These are phyloP conservation scores for Plodia interpunctella DNA, from an alignment of 1,140 invertebrate species.

Conservation along the genomic window DNA sequence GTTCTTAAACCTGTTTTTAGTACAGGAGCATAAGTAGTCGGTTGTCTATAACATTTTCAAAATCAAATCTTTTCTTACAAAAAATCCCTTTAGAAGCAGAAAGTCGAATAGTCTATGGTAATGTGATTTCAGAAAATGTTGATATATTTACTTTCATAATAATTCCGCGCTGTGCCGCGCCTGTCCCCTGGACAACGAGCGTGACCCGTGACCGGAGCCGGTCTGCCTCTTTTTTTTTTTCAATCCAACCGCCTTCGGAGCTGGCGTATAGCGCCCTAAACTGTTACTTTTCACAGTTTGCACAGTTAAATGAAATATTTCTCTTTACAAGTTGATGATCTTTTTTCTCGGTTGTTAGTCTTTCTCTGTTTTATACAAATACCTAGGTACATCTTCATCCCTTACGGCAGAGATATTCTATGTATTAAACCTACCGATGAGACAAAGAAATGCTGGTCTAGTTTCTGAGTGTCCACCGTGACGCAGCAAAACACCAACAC, in stretches of 20 bases:
- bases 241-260: background rate
- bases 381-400: too few relatives aligned
- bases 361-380: too few relatives aligned
- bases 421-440: too few relatives aligned
- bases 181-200: background rate
- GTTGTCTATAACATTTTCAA: too few relatives aligned
- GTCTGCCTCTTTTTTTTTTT: background rate
- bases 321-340: background rate
- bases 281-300: background rate
- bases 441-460: background rate
- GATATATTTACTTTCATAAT: background rate
- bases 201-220: constrained; percentile 4
- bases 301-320: background rate
- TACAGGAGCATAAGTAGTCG: too few relatives aligned
- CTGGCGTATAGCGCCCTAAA: background rate
- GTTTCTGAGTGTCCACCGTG: background rate
- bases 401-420: too few relatives aligned
- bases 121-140: too few relatives aligned
- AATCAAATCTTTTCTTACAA: too few relatives aligned
- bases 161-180: background rate
- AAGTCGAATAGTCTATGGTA: too few relatives aligned
- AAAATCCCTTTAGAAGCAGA: too few relatives aligned
- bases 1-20: too few relatives aligned
- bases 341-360: too few relatives aligned
- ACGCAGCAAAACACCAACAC: background rate